phyloP scores from a whole-genome alignment of 2,888 invertebrate species.

The Deroplatys truncata region DNA sequence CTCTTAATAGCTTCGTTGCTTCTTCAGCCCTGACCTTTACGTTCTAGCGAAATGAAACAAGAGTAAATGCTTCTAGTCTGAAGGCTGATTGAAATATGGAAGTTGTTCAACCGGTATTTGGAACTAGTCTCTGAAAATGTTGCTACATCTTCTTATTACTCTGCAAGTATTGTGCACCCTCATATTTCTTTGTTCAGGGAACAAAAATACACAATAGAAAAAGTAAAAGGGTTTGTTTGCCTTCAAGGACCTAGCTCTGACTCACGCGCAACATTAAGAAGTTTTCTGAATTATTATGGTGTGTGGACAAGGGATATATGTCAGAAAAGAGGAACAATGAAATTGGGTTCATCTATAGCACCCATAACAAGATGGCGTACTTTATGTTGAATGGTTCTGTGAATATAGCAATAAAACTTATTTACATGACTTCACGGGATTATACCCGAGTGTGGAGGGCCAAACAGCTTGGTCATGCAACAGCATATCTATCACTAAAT shows the following conservation, averaged over 20 bases:
- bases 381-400: too few species aligned
- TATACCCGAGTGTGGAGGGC: too few species aligned
- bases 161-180: background rate
- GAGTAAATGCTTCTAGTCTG: background rate
- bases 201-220: background rate
- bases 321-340: too few species aligned
- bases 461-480: too few species aligned
- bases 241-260: background rate
- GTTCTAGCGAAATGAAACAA: background rate
- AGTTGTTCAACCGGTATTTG: background rate
- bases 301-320: too few species aligned
- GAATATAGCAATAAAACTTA: too few species aligned
- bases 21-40: background rate
- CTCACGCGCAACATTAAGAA: background rate
- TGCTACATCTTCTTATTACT: background rate
- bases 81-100: background rate
- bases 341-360: too few species aligned
- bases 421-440: too few species aligned
- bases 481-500: too few species aligned
- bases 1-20: background rate
- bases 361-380: too few species aligned
- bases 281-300: background rate
- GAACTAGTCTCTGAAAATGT: background rate
- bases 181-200: background rate
- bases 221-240: background rate